Conservation (phyloP, 2,113 vertebrate genomes). For the Ia io region DNA sequence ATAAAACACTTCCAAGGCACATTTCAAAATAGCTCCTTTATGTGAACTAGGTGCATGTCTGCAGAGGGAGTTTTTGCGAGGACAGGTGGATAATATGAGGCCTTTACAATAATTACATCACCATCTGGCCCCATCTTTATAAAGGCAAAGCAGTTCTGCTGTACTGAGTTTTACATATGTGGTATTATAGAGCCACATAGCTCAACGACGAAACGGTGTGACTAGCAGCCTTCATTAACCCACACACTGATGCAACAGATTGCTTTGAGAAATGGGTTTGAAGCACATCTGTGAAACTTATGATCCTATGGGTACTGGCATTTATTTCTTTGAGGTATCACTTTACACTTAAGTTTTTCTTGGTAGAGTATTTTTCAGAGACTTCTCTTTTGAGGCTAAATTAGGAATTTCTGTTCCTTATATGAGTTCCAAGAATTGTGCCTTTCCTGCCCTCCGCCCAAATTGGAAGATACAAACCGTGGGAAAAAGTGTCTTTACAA, state of each 20-base stretch:
- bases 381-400: slow-evolving; percentile 61
- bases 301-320: not conserved
- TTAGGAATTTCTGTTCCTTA: slow-evolving; percentile 73
- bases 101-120: not conserved
- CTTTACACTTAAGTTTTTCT: slow-evolving; percentile 57
- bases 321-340: slow-evolving; percentile 54
- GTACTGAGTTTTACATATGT: not conserved
- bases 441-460: slow-evolving; percentile 65
- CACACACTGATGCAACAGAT: not conserved
- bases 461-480: slow-evolving; percentile 64
- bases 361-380: slow-evolving; percentile 63
- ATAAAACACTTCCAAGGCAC: not conserved
- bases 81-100: not conserved
- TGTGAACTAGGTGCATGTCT: not conserved
- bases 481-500: slow-evolving; percentile 61
- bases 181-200: not conserved
- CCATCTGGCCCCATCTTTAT: not conserved
- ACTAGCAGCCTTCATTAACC: not conserved
- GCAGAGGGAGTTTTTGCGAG: not conserved
- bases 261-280: not conserved
- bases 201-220: not conserved
- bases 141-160: not conserved
- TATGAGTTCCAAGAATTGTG: slow-evolving; percentile 68
- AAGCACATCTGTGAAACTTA: slow-evolving; percentile 21
- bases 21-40: not conserved